These are phyloP conservation scores for Cryptosula pallasiana DNA, from an alignment of 2,888 invertebrate genomes.

Conservation along the genomic window DNA sequence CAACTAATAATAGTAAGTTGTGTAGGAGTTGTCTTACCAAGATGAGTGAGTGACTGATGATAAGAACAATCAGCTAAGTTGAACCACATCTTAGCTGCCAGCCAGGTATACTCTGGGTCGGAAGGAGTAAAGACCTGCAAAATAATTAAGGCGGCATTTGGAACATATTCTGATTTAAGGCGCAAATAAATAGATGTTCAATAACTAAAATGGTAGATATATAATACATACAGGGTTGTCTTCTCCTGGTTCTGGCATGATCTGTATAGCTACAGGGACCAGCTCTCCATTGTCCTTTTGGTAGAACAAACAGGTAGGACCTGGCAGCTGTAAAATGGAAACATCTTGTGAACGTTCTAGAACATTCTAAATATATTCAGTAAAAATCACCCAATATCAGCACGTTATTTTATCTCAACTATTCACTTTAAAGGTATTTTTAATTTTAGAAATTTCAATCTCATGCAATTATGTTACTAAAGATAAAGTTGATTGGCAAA, in stretches of 20 bases:
- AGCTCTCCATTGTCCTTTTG: slow-evolving; percentile 47
- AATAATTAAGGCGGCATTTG: neutral
- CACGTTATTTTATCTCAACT: too few relatives aligned
- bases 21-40: neutral
- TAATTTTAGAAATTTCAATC: too few relatives aligned
- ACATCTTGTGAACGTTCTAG: too few relatives aligned
- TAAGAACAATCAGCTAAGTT: slow-evolving; percentile 45
- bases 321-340: slow-evolving; percentile 40
- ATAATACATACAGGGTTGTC: slow-evolving; percentile 5
- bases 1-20: neutral
- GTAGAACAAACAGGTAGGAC: slow-evolving; percentile 54
- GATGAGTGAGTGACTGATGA: slow-evolving; percentile 31
- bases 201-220: too few relatives aligned
- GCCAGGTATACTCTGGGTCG: slow-evolving; percentile 42
- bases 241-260: slow-evolving; percentile 50
- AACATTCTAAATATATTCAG: too few relatives aligned
- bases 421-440: too few relatives aligned
- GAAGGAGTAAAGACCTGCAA: slow-evolving; percentile 42
- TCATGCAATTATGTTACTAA: too few relatives aligned
- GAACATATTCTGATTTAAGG: neutral
- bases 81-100: slow-evolving; percentile 47
- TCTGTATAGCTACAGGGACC: slow-evolving; percentile 55
- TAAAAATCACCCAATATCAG: too few relatives aligned
- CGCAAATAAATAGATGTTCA: too few relatives aligned
- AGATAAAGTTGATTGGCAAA: too few relatives aligned